Evolutionary conservation across 2,797 vertebrate genomes (phyloP), one percentile per base, ranked within the genome.

Genomic region (Falco rusticolus): DNA sequence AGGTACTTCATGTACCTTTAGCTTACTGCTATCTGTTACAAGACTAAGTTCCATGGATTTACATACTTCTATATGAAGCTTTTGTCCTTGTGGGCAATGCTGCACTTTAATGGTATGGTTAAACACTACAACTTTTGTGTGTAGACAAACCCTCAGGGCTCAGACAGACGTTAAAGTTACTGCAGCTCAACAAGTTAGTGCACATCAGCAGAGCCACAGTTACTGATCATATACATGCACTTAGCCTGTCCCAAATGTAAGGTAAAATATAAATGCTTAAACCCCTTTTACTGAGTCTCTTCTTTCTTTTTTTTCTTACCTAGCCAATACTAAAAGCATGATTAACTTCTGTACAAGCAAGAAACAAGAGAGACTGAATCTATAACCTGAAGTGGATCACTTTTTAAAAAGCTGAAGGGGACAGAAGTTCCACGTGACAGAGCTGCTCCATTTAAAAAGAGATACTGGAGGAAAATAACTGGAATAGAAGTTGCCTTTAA

Each of bases 401-500:
- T 71, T 72, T 54, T 34, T 7, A 21, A 78, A 88, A 61, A 65
- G 29, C 20, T 54, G 16, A 90, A 64, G 20, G n/a, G 11, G 7
- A 14, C 18, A 69, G 34, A 71, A 56, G 2, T 41, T 91, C 16
- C 8, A 11, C 20, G 37, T 51, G 41, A 78, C 22, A 61, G 37
- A 86, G 41, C 5, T 2, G 16, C 63, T 71, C 21, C 5, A 15
- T 70, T 90, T 60, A 34, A 72, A 83, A 81, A 41, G 5, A 33
- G 9, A 11, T 47, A 53, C 29, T 19, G 5, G 39, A 47, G 22
- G 61, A 74, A 94, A 90, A 69, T 14, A 95, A 37, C 72, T 86
- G 65, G 64, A 91, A 87, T 77, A 45, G 33, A 93, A 96, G 84
- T 92, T 96, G 54, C 63, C 53, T 91, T 93, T 96, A 88, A 96